A percentile compares a stretch with the other conserved stretches of the same genome.
phyloP scores from a whole-genome alignment of 2,113 vertebrate species.

The Etheostoma spectabile region DNA sequence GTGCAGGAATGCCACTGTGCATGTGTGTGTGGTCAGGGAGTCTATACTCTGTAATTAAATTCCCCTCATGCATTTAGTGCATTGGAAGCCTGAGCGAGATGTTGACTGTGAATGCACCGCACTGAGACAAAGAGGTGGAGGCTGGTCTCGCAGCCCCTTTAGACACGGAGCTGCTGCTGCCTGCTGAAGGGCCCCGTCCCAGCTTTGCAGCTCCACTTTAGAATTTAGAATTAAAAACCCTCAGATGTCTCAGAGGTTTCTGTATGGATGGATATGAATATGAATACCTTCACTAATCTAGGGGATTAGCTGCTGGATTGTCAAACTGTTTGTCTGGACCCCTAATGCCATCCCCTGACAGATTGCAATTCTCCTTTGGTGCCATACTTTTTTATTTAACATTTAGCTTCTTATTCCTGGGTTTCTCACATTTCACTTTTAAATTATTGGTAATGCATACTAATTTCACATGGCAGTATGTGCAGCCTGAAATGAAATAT shows the following conservation, averaged over 20 bases:
- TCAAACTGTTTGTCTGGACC: constrained; percentile 48
- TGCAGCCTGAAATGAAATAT: constrained; percentile 7
- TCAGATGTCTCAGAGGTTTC: constrained; percentile 57
- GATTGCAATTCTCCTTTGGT: constrained; percentile 15
- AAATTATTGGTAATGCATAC: constrained; percentile 45
- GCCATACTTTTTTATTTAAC: constrained; percentile 35
- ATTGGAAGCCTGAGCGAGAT: constrained; percentile 44
- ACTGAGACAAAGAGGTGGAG: constrained; percentile 43
- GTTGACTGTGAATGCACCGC: constrained; percentile 45
- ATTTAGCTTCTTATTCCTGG: constrained; percentile 51
- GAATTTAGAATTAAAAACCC: constrained; percentile 29
- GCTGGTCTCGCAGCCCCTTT: constrained; percentile 27
- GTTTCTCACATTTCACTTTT: constrained; percentile 48
- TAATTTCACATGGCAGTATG: constrained; percentile 19
- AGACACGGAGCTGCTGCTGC: constrained; percentile 7
- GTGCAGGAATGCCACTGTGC: constrained; percentile 70
- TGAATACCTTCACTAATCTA: constrained; percentile 71
- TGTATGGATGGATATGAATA: constrained; percentile 59
- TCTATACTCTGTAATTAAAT: constrained; percentile 66
- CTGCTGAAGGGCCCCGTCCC: constrained; percentile 21
- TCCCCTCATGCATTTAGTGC: constrained; percentile 65
- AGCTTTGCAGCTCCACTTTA: constrained; percentile 40
- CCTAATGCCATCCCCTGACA: constrained; percentile 29
- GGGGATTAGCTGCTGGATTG: constrained; percentile 64
- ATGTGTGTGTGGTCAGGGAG: constrained; percentile 21